A percentile compares a stretch with the other conserved stretches of the same genome.
Conservation (phyloP, 2,113 vertebrate genomes). For the Corvus hawaiiensis region DNA sequence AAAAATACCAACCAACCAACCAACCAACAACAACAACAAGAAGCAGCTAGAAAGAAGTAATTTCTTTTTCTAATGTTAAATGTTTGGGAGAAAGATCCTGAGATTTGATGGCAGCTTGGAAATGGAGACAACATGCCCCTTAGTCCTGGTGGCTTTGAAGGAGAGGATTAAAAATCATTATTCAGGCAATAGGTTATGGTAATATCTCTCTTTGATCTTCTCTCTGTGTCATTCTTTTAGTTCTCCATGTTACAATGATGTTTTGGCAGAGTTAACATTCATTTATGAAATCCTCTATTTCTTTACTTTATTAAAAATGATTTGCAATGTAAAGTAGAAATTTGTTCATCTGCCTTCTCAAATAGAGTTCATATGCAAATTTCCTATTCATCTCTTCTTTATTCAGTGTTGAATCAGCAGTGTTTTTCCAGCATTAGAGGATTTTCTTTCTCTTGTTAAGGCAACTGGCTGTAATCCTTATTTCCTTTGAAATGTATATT, state of each 20-base stretch:
- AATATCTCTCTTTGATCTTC: slow-evolving; percentile 21
- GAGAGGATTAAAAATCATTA: neutral
- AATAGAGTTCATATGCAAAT: neutral
- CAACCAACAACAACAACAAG: neutral
- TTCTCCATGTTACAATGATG: neutral
- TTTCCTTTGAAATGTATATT: neutral
- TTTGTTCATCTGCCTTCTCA: neutral
- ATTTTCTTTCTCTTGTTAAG: slow-evolving; percentile 15
- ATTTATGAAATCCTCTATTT: neutral
- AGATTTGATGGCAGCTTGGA: neutral
- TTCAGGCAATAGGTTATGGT: neutral
- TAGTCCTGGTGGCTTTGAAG: neutral
- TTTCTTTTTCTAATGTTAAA: neutral
- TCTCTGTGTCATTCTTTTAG: neutral
- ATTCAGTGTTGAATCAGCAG: neutral
- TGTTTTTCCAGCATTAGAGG: neutral
- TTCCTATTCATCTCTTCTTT: neutral
- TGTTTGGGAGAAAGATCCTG: neutral
- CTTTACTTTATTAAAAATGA: neutral
- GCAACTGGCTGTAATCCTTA: neutral
- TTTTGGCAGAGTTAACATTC: neutral
- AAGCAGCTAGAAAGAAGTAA: neutral
- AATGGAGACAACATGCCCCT: neutral
- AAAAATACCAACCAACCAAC: neutral
- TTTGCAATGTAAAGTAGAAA: slow-evolving; percentile 26